Percentiles rank a stretch among this genome's conserved stretches.
phyloP scores from a whole-genome alignment of 2,797 vertebrate species.

The Poecilia picta region DNA sequence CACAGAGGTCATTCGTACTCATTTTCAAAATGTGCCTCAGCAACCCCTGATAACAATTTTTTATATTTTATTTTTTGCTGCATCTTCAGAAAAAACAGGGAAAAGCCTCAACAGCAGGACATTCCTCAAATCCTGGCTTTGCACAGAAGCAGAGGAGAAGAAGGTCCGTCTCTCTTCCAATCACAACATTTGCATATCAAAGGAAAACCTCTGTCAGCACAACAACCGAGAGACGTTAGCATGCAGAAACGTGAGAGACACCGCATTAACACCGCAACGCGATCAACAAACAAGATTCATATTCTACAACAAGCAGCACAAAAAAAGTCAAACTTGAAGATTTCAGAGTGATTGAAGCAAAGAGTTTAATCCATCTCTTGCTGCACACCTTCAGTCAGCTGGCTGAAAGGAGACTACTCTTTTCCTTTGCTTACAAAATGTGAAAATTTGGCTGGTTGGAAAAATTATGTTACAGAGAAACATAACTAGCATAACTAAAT shows the following conservation, averaged over 20 bases:
- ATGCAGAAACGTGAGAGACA: constrained; percentile 54
- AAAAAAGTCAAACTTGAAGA: not conserved
- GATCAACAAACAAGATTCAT: not conserved
- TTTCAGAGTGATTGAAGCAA: not conserved
- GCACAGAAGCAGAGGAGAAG: constrained; percentile 50
- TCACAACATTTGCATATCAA: constrained; percentile 79
- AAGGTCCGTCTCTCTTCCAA: constrained; percentile 57
- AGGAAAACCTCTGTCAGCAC: constrained; percentile 70
- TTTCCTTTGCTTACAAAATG: not conserved
- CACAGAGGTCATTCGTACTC: constrained; percentile 54
- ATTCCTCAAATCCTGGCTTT: constrained; percentile 69
- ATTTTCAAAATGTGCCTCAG: constrained; percentile 50
- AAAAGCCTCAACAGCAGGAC: constrained; percentile 27
- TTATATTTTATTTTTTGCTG: constrained; percentile 36
- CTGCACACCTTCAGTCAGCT: not conserved
- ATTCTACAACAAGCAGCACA: not conserved
- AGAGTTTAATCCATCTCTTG: not conserved
- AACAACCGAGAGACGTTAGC: constrained; percentile 62
- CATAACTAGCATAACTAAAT: not conserved
- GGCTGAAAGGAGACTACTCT: not conserved
- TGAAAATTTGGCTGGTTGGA: not conserved
- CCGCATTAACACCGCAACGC: not conserved
- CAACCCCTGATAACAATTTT: constrained; percentile 31
- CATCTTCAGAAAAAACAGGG: constrained; percentile 36
- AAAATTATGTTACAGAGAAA: not conserved